Percentiles rank a stretch among this genome's conserved stretches.
Evolutionary conservation across 2,113 vertebrate genomes (phyloP).

Genomic region (Pseudopipra pipra): DNA sequence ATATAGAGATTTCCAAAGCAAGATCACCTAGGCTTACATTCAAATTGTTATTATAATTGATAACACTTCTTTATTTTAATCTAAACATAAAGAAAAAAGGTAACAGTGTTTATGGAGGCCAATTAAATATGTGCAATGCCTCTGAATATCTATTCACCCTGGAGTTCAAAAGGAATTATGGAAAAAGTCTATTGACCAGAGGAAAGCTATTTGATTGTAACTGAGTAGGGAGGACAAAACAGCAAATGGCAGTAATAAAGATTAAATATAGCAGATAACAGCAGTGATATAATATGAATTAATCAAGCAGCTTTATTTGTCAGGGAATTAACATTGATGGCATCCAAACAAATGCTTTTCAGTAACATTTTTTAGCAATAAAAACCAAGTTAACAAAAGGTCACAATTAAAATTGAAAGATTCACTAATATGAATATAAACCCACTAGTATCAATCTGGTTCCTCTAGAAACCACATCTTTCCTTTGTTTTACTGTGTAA

Average conservation of each 20-base stretch:
- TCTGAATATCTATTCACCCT: not conserved
- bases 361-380: not conserved
- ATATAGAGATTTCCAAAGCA: not conserved
- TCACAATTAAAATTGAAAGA: not conserved
- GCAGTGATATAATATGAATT: not conserved
- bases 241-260: not conserved
- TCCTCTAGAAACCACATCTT: slow-evolving; percentile 1
- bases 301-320: not conserved
- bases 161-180: not conserved
- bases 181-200: not conserved
- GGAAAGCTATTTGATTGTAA: not conserved
- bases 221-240: not conserved
- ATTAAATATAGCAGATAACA: not conserved
- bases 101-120: not conserved
- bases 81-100: not conserved
- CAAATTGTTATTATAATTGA: not conserved
- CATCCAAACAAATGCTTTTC: not conserved
- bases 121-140: not conserved
- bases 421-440: not conserved
- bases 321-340: not conserved
- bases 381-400: not conserved
- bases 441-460: not conserved
- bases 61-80: not conserved
- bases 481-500: slow-evolving; percentile 8
- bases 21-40: not conserved